Percentiles rank a stretch among this genome's conserved stretches.
phyloP scores from a whole-genome alignment of 2,113 vertebrate species.

The Petaurus breviceps region DNA sequence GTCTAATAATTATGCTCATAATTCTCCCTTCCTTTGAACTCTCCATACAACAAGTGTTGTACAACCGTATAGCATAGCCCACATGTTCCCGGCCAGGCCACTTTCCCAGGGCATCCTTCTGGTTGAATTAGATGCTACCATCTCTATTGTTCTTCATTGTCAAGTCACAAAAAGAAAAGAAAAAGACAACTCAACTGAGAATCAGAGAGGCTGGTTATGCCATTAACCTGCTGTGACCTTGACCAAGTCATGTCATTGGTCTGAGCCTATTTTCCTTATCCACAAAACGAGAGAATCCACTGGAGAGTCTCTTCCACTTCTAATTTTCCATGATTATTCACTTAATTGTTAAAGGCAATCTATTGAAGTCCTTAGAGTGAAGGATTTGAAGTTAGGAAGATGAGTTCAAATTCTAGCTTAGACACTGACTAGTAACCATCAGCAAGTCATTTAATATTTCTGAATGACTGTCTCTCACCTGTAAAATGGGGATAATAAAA shows the following conservation, averaged over 20 bases:
- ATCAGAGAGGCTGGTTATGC: neutral
- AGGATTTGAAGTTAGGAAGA: neutral
- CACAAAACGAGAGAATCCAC: neutral
- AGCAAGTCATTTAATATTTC: neutral
- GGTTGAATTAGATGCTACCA: neutral
- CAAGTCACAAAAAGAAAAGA: neutral
- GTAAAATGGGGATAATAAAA: neutral
- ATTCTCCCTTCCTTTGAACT: no score
- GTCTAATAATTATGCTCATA: no score
- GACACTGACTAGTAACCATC: neutral
- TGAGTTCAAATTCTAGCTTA: neutral
- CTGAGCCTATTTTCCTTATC: neutral
- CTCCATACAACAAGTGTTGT: neutral
- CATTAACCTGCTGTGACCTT: neutral
- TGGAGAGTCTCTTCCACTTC: neutral
- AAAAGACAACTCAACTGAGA: neutral
- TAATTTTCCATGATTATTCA: neutral
- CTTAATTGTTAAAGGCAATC: neutral
- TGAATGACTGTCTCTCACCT: neutral
- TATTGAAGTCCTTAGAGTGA: neutral
- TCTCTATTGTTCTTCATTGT: neutral
- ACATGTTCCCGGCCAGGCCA: neutral
- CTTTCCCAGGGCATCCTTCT: neutral
- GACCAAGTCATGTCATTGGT: neutral
- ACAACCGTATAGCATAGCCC: neutral